Conservation (phyloP, 2,797 vertebrate species). For the Sebastes paucispinis region DNA sequence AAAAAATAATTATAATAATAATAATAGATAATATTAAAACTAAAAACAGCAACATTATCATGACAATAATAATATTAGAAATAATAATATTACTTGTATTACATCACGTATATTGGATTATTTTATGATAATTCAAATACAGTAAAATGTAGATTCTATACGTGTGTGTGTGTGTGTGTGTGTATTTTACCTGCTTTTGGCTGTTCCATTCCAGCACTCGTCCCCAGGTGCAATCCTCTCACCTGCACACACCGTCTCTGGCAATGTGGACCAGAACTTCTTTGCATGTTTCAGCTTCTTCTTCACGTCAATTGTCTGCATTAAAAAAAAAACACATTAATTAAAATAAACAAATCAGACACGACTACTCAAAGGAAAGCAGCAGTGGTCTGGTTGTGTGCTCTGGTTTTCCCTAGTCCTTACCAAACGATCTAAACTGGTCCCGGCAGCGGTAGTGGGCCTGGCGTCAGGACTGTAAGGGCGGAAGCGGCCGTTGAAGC, state of each 20-base stretch:
- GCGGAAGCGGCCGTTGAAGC: constrained; percentile 90
- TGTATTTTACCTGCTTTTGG: constrained; percentile 90
- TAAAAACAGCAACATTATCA: no score
- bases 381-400: no score
- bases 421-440: constrained; percentile 95
- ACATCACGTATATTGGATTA: neutral
- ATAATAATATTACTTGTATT: no score
- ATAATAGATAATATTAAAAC: no score
- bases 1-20: no score
- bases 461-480: constrained; percentile 91
- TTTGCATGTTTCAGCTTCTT: constrained; percentile 96
- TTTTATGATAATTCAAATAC: neutral
- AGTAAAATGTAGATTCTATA: neutral
- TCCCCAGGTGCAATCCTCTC: constrained; percentile 89
- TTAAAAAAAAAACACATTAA: neutral
- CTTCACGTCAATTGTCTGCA: constrained; percentile 93
- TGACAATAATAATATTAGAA: no score
- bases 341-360: neutral
- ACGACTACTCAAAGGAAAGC: neutral
- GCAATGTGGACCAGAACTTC: constrained; percentile 98
- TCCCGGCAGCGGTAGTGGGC: constrained; percentile 95
- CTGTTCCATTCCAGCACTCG: constrained; percentile 96
- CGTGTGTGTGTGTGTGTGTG: neutral
- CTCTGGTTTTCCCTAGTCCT: constrained; percentile 41
- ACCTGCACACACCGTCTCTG: constrained; percentile 89